These are phyloP conservation scores for Sweltsa coloradensis DNA, from an alignment of 1,140 invertebrate genomes.

Conservation along the genomic window DNA sequence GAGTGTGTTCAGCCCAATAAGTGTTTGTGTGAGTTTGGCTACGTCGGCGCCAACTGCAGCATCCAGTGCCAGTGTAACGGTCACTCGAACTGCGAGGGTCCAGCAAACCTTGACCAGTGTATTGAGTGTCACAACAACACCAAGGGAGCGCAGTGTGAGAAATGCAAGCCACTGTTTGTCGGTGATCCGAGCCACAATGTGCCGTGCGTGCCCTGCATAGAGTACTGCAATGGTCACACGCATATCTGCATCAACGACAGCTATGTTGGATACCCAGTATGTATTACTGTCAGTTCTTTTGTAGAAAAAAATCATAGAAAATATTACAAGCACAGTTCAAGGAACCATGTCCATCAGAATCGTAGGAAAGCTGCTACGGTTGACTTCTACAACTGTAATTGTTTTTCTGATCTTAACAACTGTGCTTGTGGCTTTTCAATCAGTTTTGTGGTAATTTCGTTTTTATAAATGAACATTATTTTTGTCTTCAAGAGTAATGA, in stretches of 20 bases:
- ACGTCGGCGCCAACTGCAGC: conserved; percentile 86
- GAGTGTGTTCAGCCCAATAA: conserved; percentile 70
- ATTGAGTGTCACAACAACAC: conserved; percentile 85
- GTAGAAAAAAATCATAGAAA: no score
- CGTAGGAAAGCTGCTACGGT: no score
- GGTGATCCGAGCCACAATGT: conserved; percentile 80
- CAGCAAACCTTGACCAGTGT: conserved; percentile 69
- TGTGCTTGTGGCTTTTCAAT: no score
- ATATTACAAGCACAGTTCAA: no score
- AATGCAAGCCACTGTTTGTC: conserved; percentile 79
- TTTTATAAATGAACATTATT: no score
- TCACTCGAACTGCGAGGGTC: conserved; percentile 81
- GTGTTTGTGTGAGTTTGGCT: conserved; percentile 89
- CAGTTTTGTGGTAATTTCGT: no score
- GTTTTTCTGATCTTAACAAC: no score
- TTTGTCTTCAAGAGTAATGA: no score
- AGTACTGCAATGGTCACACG: conserved; percentile 85
- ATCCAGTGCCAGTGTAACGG: conserved; percentile 91
- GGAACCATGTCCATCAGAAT: no score
- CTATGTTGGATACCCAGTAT: conserved; percentile 27
- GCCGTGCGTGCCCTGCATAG: conserved; percentile 72
- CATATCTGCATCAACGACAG: conserved; percentile 59
- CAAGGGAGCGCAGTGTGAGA: conserved; percentile 66
- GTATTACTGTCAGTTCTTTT: not conserved
- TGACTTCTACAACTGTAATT: no score